Percentiles rank a stretch among this genome's conserved stretches.
phyloP scores from a whole-genome alignment of 2,797 vertebrate species.

The Amniataba percoides region DNA sequence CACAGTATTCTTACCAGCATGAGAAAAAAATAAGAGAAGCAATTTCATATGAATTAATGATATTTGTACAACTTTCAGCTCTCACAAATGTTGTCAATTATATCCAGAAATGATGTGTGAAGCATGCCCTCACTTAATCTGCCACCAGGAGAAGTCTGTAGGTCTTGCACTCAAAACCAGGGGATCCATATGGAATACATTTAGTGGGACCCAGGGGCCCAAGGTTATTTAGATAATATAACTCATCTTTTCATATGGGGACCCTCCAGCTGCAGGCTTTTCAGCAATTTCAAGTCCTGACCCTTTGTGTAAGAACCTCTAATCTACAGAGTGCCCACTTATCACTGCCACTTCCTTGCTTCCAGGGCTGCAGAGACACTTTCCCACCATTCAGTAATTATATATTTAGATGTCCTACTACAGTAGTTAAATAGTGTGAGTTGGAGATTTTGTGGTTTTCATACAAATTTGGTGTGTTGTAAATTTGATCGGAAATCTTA shows the following conservation, averaged over 20 bases:
- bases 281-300: slow-evolving; percentile 38
- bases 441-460: not conserved
- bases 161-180: slow-evolving; percentile 4
- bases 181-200: slow-evolving; percentile 48
- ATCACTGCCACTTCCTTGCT: slow-evolving; percentile 29
- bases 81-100: not conserved
- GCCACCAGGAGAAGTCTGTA: not conserved
- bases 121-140: not conserved
- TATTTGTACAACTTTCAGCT: too few species aligned
- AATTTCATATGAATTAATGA: not conserved
- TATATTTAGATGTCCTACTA: slow-evolving; percentile 37
- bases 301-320: slow-evolving; percentile 52
- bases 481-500: not conserved
- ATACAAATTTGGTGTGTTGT: slow-evolving; percentile 8
- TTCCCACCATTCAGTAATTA: slow-evolving; percentile 29
- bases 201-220: slow-evolving; percentile 10
- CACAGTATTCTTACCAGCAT: not conserved
- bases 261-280: slow-evolving; percentile 41
- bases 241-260: slow-evolving; percentile 30
- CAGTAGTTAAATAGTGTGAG: slow-evolving; percentile 3
- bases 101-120: not conserved
- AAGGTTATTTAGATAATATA: slow-evolving; percentile 40
- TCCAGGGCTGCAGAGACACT: slow-evolving; percentile 17
- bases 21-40: not conserved
- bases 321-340: slow-evolving; percentile 52